Evolutionary conservation across 2,113 vertebrate species (phyloP).

Genomic region (Sula dactylatra): DNA sequence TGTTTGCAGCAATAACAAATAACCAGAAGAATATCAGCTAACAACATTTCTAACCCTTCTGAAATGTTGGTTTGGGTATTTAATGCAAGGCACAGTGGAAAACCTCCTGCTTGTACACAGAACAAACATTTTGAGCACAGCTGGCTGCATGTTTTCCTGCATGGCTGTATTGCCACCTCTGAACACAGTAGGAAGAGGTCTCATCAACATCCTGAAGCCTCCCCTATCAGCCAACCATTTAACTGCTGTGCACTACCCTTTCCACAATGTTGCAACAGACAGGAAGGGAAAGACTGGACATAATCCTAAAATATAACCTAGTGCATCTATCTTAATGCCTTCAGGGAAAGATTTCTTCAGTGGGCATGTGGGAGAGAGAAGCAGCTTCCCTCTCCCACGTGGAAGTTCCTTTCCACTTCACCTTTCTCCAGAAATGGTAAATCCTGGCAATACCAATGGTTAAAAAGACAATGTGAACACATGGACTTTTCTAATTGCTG

Average conservation of each 20-base stretch:
- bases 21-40: background rate
- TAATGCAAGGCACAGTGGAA: background rate
- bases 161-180: background rate
- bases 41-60: background rate
- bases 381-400: background rate
- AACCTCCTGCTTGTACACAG: background rate
- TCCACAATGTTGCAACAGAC: background rate
- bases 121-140: background rate
- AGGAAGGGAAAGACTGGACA: background rate
- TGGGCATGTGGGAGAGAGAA: background rate
- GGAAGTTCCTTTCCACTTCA: background rate
- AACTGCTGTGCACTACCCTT: background rate
- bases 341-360: background rate
- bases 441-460: background rate
- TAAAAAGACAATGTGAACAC: background rate
- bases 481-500: background rate
- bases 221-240: background rate
- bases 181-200: background rate
- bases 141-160: background rate
- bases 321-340: background rate
- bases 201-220: background rate
- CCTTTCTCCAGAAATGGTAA: background rate
- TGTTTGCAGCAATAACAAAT: background rate
- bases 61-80: background rate
- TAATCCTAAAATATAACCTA: background rate